Evolutionary conservation across 2,888 invertebrate genomes (phyloP).

Genomic region (Nymphalis urticae): DNA sequence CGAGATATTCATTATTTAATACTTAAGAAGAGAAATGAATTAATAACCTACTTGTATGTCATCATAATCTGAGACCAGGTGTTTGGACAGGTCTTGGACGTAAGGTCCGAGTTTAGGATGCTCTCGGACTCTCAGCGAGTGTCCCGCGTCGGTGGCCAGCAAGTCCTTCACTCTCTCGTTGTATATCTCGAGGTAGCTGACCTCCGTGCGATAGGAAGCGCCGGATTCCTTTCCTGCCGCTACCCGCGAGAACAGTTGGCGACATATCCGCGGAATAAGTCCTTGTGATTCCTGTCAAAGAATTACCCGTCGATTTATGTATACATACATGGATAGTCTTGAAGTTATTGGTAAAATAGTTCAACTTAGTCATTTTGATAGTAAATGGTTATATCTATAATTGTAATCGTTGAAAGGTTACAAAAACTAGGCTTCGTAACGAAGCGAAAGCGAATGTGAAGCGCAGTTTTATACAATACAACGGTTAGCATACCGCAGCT

Average conservation of each 20-base stretch:
- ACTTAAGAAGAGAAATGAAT: background rate
- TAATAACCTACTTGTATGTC: conserved; percentile 87
- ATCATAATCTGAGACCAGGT: conserved; percentile 91
- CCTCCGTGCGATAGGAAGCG: conserved; percentile 91
- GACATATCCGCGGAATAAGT: conserved; percentile 92
- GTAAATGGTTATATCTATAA: too few species aligned
- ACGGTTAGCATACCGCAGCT: too few species aligned
- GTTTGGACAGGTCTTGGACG: conserved; percentile 92
- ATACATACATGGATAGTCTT: background rate
- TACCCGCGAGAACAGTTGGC: conserved; percentile 90
- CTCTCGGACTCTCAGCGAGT: conserved; percentile 89
- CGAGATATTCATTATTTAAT: too few species aligned
- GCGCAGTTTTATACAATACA: too few species aligned
- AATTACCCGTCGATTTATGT: background rate
- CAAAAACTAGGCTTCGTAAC: too few species aligned
- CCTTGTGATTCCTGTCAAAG: conserved; percentile 86
- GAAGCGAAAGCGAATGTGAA: too few species aligned
- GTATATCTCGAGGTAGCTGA: conserved; percentile 93
- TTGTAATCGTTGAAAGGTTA: too few species aligned
- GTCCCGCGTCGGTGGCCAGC: conserved; percentile 82
- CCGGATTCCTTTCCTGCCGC: conserved; percentile 90
- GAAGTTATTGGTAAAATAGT: background rate
- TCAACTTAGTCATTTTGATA: too few species aligned
- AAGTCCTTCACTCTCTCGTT: conserved; percentile 91
- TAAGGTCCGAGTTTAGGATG: conserved; percentile 91